Evolutionary conservation across 2,113 vertebrate species (phyloP).

Genomic region (Tragelaphus imberbis): DNA sequence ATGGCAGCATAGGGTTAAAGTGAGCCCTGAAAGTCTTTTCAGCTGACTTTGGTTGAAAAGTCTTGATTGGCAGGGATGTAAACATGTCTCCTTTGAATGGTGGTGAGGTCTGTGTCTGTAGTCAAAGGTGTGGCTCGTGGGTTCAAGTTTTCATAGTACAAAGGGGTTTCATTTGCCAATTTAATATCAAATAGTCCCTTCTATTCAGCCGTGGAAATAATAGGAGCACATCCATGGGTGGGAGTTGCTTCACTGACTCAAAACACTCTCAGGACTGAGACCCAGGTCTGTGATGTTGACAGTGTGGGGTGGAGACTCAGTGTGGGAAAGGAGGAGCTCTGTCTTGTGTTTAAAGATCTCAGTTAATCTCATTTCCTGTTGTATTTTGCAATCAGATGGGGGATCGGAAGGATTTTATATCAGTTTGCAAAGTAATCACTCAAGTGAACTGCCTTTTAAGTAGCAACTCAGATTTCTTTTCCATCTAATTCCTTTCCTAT

Average conservation of each 20-base stretch:
- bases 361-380: not conserved
- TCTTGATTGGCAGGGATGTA: not conserved
- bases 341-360: not conserved
- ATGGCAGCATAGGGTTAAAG: not conserved
- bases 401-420: not conserved
- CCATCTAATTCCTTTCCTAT: not conserved
- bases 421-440: not conserved
- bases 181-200: not conserved
- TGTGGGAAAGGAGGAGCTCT: not conserved
- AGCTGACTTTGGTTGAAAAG: not conserved
- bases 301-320: not conserved
- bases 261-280: not conserved
- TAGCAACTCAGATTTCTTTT: not conserved
- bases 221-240: not conserved
- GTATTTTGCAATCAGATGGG: not conserved
- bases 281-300: not conserved
- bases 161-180: not conserved
- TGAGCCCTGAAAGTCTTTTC: not conserved
- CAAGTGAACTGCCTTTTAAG: not conserved
- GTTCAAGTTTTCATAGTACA: not conserved
- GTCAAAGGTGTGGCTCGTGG: not conserved
- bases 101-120: not conserved
- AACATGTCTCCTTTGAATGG: not conserved
- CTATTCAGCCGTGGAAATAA: slow-evolving; percentile 25
- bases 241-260: slow-evolving; percentile 3